Evolutionary conservation across 2,113 vertebrate genomes (phyloP), one percentile per base, ranked within the genome.

Genomic region (Eulemur macaco): DNA sequence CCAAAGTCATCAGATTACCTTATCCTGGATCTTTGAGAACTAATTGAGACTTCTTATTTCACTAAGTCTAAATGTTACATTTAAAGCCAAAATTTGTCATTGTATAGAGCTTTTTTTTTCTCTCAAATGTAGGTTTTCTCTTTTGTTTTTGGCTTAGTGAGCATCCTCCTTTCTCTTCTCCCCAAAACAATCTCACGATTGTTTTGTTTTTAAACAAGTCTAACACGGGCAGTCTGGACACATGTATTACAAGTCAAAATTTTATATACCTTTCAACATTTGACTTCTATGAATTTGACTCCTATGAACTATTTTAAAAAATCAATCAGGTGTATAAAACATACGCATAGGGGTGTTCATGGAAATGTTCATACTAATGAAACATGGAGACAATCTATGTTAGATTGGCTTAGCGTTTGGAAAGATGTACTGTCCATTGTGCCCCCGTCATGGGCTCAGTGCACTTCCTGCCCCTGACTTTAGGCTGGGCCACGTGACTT

Each of bases 121-220:
- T 17, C 20, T 84, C 20, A 68, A 91, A 64, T 54, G 42, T 1
- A 69, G 20, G 37, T 8, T 73, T 77, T 66, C 14, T 63, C 11
- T 50, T 88, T 47, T 39, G 17, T 31, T 54, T 85, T 96, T 85
- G 66, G 47, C 31, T 91, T 91, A 31, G 63, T 15, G n/a, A 91
- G 54, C 47, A 66, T 42, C 29, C 10, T 83, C 42, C 6, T 74
- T 71, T 69, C 13, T 52, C 31, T n/a, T 74, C 39, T 23, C 29
- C 50, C 20, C 0, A 15, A 80, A 39, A 60, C 50, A 84, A 91
- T 73, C 50, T 89, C 69, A 89, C 42, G 56, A 81, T 14, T n/a
- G 15, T 81, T 91, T 71, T 73, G 54, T 84, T 92, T 88, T 84
- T 37, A 89, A 91, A 81, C n/a, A 69, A 92, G 14, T 63, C 8